A percentile compares a stretch with the other conserved stretches of the same genome.
These are phyloP conservation scores for Lathamus discolor DNA, from an alignment of 2,113 vertebrate species.

Conservation along the genomic window DNA sequence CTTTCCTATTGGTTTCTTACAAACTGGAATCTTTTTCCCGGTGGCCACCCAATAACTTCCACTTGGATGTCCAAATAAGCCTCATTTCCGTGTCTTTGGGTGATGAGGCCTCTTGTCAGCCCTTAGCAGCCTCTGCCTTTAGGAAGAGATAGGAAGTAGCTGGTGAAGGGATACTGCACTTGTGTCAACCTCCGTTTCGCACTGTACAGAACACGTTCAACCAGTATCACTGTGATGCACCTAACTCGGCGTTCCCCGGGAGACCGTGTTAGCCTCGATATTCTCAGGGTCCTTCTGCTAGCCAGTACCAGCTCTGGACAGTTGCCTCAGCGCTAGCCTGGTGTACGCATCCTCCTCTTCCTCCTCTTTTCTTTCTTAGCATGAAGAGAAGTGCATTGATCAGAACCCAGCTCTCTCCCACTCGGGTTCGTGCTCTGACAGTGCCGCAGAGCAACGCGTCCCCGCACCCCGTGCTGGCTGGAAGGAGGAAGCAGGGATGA, in stretches of 20 bases:
- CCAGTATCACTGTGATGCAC: constrained; percentile 65
- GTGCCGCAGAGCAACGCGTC: background rate
- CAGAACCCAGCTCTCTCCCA: background rate
- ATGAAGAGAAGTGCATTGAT: background rate
- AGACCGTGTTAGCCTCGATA: constrained; percentile 42
- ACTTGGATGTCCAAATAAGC: background rate
- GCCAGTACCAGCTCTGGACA: constrained; percentile 50
- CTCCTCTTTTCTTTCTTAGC: background rate
- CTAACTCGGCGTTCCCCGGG: constrained; percentile 35
- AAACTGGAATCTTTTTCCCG: background rate
- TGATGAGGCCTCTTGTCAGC: background rate
- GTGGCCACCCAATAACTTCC: background rate
- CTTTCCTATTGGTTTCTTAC: background rate
- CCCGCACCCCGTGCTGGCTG: background rate
- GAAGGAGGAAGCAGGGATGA: background rate
- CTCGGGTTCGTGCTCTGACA: fast-evolving
- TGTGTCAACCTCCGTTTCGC: background rate
- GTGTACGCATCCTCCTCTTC: background rate
- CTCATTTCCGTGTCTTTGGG: background rate
- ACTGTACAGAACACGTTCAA: constrained; percentile 17
- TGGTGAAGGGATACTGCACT: constrained; percentile 10
- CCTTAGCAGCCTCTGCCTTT: background rate
- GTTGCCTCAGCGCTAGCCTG: background rate
- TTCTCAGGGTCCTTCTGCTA: constrained; percentile 70
- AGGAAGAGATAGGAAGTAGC: constrained; percentile 4